These are phyloP conservation scores for Ficedula albicollis DNA, from an alignment of 2,797 vertebrate species.

Conservation along the genomic window DNA sequence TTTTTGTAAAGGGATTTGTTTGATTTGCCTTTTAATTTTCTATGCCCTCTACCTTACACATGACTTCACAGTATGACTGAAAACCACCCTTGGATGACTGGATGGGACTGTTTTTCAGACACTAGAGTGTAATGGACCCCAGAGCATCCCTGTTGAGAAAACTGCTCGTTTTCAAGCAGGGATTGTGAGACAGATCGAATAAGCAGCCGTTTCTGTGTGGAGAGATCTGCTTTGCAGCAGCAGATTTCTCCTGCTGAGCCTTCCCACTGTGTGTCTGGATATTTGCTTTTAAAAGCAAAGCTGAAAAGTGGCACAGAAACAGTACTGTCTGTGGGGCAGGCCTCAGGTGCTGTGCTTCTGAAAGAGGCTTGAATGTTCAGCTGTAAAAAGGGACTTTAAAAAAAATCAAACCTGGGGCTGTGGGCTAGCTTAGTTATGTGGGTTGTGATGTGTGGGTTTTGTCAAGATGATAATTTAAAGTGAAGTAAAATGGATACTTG, in stretches of 20 bases:
- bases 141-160: not conserved
- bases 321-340: not conserved
- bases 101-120: not conserved
- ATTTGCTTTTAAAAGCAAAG: not conserved
- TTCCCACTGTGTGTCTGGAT: not conserved
- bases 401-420: not conserved
- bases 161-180: not conserved
- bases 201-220: not conserved
- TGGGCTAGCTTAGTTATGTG: not conserved
- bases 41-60: not conserved
- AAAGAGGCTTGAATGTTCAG: not conserved
- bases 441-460: slow-evolving; percentile 8
- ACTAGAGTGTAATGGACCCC: not conserved
- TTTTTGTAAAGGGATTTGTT: not conserved
- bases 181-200: not conserved
- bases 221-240: not conserved
- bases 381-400: not conserved
- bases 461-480: not conserved
- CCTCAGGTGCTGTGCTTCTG: not conserved
- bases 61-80: not conserved
- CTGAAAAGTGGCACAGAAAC: not conserved
- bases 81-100: not conserved
- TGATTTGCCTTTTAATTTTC: not conserved
- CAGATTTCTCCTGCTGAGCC: not conserved
- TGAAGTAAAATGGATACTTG: not conserved